phyloP scores from a whole-genome alignment of 2,888 invertebrate genomes.

The Phengaris alcon region DNA sequence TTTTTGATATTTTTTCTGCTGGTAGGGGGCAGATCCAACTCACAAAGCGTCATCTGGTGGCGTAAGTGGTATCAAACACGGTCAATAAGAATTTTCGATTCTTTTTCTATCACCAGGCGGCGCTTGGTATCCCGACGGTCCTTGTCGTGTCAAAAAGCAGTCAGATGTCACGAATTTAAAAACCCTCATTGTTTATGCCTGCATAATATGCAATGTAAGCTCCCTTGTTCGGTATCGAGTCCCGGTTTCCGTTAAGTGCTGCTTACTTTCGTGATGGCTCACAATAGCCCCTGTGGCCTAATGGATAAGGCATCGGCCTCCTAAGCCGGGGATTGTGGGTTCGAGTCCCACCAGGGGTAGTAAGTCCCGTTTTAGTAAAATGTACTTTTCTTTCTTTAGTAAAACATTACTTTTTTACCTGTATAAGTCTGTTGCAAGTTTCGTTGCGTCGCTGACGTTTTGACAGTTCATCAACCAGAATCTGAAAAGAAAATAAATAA shows the following conservation, averaged over 20 bases:
- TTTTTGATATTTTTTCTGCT: no score
- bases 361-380: neutral
- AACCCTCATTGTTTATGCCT: no score
- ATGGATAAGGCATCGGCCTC: constrained; percentile 89
- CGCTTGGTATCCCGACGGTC: no score
- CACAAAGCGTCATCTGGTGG: no score
- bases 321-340: constrained; percentile 88
- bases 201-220: no score
- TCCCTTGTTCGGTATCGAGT: no score
- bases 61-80: no score
- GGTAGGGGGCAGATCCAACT: no score
- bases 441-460: constrained; percentile 95
- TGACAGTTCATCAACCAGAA: constrained; percentile 99
- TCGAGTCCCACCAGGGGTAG: constrained; percentile 87
- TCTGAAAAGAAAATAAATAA: constrained; percentile 65
- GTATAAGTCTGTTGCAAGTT: constrained; percentile 98
- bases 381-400: neutral
- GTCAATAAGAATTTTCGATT: no score
- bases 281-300: constrained; percentile 84
- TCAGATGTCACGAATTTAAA: no score
- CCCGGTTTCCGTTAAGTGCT: neutral
- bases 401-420: constrained; percentile 77
- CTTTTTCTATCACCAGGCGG: no score
- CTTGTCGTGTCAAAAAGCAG: no score
- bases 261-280: neutral